Evolutionary conservation across 2,113 vertebrate genomes (phyloP).

Genomic region (Solea solea): DNA sequence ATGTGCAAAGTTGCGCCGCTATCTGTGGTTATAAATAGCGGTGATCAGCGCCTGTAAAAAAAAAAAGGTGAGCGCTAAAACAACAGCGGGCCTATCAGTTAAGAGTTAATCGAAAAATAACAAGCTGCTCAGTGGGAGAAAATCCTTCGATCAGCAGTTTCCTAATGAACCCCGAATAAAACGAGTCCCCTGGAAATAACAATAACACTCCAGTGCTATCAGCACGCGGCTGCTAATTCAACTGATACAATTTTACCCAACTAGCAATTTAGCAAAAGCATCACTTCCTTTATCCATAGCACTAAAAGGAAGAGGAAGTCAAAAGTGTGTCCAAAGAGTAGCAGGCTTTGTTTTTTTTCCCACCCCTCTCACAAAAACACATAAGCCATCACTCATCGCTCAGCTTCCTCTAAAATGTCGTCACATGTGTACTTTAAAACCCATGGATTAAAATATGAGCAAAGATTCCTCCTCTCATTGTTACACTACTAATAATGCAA

Average conservation of each 20-base stretch:
- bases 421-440: no score
- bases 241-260: neutral
- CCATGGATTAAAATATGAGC: no score
- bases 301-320: neutral
- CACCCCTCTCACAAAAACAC: constrained; percentile 22
- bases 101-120: constrained; percentile 51
- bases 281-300: neutral
- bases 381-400: neutral
- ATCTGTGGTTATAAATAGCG: neutral
- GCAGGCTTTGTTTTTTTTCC: neutral
- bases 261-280: neutral
- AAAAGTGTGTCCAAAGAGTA: neutral
- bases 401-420: no score
- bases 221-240: neutral
- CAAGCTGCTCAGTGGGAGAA: constrained; percentile 17
- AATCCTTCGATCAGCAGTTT: constrained; percentile 29
- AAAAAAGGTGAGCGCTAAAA: constrained; percentile 3
- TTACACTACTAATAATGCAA: no score
- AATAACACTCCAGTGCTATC: constrained; percentile 20
- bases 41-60: neutral
- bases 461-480: no score
- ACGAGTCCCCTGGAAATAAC: constrained; percentile 11
- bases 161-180: constrained; percentile 16
- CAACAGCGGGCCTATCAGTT: constrained; percentile 10
- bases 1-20: neutral